phyloP scores from a whole-genome alignment of 2,113 vertebrate species.

The Corydoras sp. region DNA sequence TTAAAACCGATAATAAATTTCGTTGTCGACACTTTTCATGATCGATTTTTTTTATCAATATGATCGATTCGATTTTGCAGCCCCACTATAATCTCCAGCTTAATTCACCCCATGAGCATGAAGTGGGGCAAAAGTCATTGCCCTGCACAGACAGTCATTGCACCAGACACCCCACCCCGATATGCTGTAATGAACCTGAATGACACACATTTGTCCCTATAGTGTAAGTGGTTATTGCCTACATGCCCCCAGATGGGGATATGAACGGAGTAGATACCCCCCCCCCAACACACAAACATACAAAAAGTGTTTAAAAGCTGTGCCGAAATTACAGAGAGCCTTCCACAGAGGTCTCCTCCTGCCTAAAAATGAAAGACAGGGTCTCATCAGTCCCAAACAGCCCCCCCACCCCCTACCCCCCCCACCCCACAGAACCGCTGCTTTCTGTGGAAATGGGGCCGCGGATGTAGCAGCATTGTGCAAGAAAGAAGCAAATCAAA shows the following conservation, averaged over 20 bases:
- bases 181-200: too few relatives aligned
- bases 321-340: constrained; percentile 3
- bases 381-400: constrained; percentile 24
- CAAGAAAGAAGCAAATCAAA: constrained; percentile 50
- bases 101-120: neutral
- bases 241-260: neutral
- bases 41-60: too few relatives aligned
- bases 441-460: constrained; percentile 42
- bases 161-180: too few relatives aligned
- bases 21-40: too few relatives aligned
- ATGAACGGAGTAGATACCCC: constrained; percentile 8
- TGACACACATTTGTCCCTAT: too few relatives aligned
- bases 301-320: constrained; percentile 7
- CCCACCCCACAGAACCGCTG: constrained; percentile 36
- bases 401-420: constrained; percentile 17
- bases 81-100: too few relatives aligned
- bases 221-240: neutral
- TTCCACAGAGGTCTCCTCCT: constrained; percentile 4
- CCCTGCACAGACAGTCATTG: too few relatives aligned
- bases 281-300: constrained; percentile 8
- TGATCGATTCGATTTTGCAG: too few relatives aligned
- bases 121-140: neutral
- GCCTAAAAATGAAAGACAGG: constrained; percentile 16
- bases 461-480: constrained; percentile 30
- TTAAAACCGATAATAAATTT: too few relatives aligned